Percentiles rank a stretch among this genome's conserved stretches.
phyloP scores from a whole-genome alignment of 2,888 invertebrate genomes.

The Rotaria macrura region DNA sequence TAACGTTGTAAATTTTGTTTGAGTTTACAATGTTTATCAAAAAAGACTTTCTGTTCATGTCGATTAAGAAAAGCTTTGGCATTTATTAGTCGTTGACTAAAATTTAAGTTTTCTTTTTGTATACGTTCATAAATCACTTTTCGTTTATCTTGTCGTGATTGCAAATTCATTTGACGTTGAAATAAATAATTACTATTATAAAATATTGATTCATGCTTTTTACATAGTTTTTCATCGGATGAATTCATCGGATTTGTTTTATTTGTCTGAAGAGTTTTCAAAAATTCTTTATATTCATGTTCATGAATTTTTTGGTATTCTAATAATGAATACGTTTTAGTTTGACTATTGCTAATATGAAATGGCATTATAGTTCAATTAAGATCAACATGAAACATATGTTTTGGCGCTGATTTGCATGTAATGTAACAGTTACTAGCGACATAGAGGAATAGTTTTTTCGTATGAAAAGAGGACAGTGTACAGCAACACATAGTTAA shows the following conservation, averaged over 20 bases:
- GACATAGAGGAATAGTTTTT: background rate
- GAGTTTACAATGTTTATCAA: background rate
- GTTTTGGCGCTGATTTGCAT: background rate
- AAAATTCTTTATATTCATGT: background rate
- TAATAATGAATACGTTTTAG: constrained; percentile 35
- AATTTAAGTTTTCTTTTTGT: background rate
- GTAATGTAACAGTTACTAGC: too few species aligned
- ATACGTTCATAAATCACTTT: background rate
- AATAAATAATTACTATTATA: background rate
- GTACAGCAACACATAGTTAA: background rate
- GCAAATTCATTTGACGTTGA: background rate
- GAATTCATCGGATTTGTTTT: too few species aligned
- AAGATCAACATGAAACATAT: background rate
- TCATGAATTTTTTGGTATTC: constrained; percentile 36
- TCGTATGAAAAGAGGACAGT: background rate
- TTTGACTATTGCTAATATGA: background rate
- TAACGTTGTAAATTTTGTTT: background rate
- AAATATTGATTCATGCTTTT: too few species aligned
- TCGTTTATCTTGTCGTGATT: background rate
- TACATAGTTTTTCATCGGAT: background rate
- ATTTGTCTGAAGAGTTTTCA: too few species aligned
- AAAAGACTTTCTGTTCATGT: background rate
- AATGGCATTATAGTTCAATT: background rate
- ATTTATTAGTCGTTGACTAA: constrained; percentile 10
- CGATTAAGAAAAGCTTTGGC: background rate